These are phyloP conservation scores for Opisthograptis luteolata DNA, from an alignment of 2,888 invertebrate species.

Conservation along the genomic window DNA sequence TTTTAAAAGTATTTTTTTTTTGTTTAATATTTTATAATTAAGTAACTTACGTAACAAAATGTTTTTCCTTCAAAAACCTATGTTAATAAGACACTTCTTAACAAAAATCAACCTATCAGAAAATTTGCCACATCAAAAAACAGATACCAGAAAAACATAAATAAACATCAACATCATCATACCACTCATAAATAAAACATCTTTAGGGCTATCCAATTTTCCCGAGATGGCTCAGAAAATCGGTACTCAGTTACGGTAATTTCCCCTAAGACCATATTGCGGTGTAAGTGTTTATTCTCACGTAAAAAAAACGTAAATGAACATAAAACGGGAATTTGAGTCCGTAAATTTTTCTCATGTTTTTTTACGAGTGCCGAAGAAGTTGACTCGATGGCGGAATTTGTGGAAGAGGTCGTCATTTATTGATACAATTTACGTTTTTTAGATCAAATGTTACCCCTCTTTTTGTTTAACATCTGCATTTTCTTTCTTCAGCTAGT, in stretches of 20 bases:
- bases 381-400: no score
- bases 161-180: conserved; percentile 1
- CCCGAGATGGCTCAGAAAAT: conserved; percentile 25
- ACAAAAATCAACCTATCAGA: no score
- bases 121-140: background rate
- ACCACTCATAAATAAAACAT: conserved; percentile 22
- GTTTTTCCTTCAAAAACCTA: no score
- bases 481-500: no score
- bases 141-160: conserved; percentile 1
- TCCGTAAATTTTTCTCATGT: background rate
- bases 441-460: no score
- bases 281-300: conserved; percentile 24
- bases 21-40: no score
- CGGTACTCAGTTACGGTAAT: conserved; percentile 26
- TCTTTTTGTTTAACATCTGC: no score
- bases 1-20: no score
- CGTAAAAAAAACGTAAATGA: conserved; percentile 11
- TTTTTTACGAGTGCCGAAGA: background rate
- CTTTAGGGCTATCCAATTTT: conserved; percentile 19
- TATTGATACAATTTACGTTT: no score
- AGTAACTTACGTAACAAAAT: no score
- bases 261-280: conserved; percentile 33
- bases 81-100: no score
- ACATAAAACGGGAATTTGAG: conserved; percentile 12
- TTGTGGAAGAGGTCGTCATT: no score